Percentiles rank a stretch among this genome's conserved stretches.
These are phyloP conservation scores for Heteronetta atricapilla DNA, from an alignment of 2,113 vertebrate genomes.

Conservation along the genomic window DNA sequence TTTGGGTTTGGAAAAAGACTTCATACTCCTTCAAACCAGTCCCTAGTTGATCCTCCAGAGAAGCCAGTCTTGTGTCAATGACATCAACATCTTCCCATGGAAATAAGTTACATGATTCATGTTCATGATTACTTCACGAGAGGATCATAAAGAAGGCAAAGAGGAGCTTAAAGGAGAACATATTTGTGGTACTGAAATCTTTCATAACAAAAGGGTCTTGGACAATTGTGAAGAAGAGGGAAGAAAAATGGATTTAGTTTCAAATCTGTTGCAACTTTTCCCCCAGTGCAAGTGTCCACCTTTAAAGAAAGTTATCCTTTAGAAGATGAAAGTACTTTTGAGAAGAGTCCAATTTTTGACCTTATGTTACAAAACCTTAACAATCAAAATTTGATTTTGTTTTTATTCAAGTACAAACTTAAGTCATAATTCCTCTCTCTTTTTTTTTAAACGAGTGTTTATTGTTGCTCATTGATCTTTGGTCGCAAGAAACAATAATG, in stretches of 20 bases:
- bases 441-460: slow-evolving; percentile 55
- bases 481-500: slow-evolving; percentile 80
- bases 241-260: slow-evolving; percentile 43
- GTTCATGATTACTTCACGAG: neutral
- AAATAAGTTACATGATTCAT: slow-evolving; percentile 41
- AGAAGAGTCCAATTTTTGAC: slow-evolving; percentile 70
- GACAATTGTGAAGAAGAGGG: slow-evolving; percentile 63
- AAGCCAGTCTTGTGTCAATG: slow-evolving; percentile 33
- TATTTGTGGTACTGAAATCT: slow-evolving; percentile 44
- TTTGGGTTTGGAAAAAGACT: slow-evolving; percentile 64
- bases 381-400: slow-evolving; percentile 68
- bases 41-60: slow-evolving; percentile 55
- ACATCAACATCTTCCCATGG: neutral
- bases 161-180: slow-evolving; percentile 59
- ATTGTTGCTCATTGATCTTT: slow-evolving; percentile 80
- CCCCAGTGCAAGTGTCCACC: slow-evolving; percentile 60
- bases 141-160: slow-evolving; percentile 58
- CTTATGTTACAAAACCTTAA: slow-evolving; percentile 76
- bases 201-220: slow-evolving; percentile 62
- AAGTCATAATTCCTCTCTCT: slow-evolving; percentile 51
- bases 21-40: slow-evolving; percentile 53
- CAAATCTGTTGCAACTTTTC: slow-evolving; percentile 38
- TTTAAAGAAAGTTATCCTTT: slow-evolving; percentile 64
- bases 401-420: slow-evolving; percentile 69
- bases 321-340: slow-evolving; percentile 71